These are phyloP conservation scores for Drosophila anomalata DNA, from an alignment of 2,888 invertebrate species.

Conservation along the genomic window DNA sequence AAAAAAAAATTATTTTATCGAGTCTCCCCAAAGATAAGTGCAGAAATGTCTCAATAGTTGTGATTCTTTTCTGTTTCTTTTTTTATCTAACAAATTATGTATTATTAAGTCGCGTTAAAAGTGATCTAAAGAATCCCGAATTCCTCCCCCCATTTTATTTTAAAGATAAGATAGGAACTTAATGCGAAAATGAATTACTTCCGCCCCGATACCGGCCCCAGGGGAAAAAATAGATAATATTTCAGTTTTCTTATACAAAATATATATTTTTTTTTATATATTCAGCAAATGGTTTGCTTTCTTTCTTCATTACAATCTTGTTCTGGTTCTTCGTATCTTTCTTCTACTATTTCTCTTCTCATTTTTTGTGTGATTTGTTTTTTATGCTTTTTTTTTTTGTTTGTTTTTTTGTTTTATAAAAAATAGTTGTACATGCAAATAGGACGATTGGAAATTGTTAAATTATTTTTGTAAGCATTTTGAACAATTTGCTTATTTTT, in stretches of 20 bases:
- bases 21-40: no score
- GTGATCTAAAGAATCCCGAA: neutral
- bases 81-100: neutral
- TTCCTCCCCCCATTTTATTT: neutral
- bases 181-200: neutral
- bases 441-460: conserved; percentile 49
- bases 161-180: neutral
- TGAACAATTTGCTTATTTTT: conserved; percentile 21
- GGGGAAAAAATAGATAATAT: neutral
- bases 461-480: conserved; percentile 22
- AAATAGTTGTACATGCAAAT: conserved; percentile 56
- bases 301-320: conserved; percentile 41
- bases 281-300: conserved; percentile 50
- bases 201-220: neutral
- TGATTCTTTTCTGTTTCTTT: neutral
- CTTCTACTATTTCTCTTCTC: conserved; percentile 25
- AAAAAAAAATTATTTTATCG: no score
- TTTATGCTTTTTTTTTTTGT: conserved; percentile 45
- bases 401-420: conserved; percentile 25
- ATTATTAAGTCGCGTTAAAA: neutral
- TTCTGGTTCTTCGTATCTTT: conserved; percentile 3
- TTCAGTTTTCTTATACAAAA: conserved; percentile 63
- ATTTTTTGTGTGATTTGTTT: conserved; percentile 35
- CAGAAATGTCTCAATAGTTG: neutral
- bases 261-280: conserved; percentile 63